Conservation (phyloP, 2,113 vertebrate species). For the Scartelaos histophorus region DNA sequence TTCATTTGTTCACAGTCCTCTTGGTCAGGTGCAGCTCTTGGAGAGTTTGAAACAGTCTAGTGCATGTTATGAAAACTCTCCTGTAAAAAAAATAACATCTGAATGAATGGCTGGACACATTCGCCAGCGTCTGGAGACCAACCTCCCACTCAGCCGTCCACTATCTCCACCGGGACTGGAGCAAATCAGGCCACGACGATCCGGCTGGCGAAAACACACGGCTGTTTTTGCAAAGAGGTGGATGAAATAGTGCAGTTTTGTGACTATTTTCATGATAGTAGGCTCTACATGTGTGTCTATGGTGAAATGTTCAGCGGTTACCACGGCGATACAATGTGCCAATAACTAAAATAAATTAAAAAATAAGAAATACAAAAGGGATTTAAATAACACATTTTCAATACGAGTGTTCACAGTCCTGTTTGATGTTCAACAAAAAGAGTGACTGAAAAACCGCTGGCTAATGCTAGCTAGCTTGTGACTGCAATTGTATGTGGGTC, state of each 20-base stretch:
- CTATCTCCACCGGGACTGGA: not conserved
- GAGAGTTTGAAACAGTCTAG: conserved; percentile 51
- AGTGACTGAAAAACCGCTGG: too few relatives aligned
- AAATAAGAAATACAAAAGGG: too few relatives aligned
- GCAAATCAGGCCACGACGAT: not conserved
- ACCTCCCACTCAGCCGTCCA: conserved; percentile 18
- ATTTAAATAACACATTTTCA: too few relatives aligned
- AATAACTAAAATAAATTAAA: too few relatives aligned
- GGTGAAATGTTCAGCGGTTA: too few relatives aligned
- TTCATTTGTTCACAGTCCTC: conserved; percentile 24
- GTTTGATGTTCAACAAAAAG: too few relatives aligned
- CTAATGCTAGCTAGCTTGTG: too few relatives aligned
- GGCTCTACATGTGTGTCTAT: too few relatives aligned
- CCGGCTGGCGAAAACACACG: not conserved
- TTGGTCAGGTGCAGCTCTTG: conserved; percentile 26
- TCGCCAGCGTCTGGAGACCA: conserved; percentile 4
- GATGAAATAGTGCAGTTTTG: not conserved
- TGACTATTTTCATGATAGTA: too few relatives aligned
- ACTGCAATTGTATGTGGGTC: too few relatives aligned
- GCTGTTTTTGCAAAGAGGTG: not conserved
- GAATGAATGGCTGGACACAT: conserved; percentile 16
- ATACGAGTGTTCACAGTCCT: too few relatives aligned
- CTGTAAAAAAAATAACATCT: conserved; percentile 31
- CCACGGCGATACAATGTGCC: too few relatives aligned
- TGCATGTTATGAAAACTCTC: conserved; percentile 34